Base-by-base conservation (phyloP, 2,888 invertebrate species). In the Pocota personata region DNA sequence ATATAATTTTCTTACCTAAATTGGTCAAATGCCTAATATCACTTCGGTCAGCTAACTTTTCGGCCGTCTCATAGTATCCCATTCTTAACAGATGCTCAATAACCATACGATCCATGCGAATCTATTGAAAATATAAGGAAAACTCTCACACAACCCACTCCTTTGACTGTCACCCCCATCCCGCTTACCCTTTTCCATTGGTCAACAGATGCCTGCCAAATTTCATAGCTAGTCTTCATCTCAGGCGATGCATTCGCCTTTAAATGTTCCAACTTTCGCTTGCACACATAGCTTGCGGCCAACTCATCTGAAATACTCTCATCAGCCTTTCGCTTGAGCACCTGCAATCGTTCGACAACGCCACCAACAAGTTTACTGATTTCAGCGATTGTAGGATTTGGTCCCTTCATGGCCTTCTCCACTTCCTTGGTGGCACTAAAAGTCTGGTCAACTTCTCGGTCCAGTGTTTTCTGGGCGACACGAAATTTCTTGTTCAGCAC, bases 401-500 rank as follows among this genome's bases (percentile, higher is more conserved):
- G 8, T 95, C 95, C 77, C 32, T 89, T 89, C 87, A 91, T 88
- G 43, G 89, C 89, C 77, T 93, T 94, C 87, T 95, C 94, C 2
- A 97, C 93, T 19, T 95, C 95, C 64, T 94, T 94, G 0, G 97
- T 96, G 0, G 95, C 95, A 86, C 95, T 95, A 88, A 97, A 96
- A 2, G 98, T 96, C 91, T 98, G 97, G 1, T 98, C 96, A 0
- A 97, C 97, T 91, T 98, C 99, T 78, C 98, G 94, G 90, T 99
- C 99, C 77, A 99, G 93, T 10, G 96, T 96, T 89, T 99, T 98
- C 92, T 99, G 99, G 1, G 98, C 97, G 55, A 96, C 95, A 72
- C 99, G 96, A 92, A 99, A 99, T 90, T 97, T 97, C 92, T 99
- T 99, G 93, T 99, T 99, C 88, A 99, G 94, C 60, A 99, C 95